phyloP scores from a whole-genome alignment of 1,140 invertebrate genomes.

The Eumeta japonica region DNA sequence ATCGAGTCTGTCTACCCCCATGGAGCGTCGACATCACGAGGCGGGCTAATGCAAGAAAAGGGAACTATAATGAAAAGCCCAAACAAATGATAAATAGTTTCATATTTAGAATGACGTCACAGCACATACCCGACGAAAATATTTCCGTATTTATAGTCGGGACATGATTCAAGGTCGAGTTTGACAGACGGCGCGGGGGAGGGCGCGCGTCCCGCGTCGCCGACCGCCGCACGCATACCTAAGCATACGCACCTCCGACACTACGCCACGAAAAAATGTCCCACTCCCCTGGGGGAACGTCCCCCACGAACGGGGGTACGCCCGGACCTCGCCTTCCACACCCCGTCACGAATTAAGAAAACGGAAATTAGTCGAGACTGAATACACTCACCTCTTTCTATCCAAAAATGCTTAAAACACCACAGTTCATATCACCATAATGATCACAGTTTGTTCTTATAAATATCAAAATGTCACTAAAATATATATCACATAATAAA shows the following conservation, averaged over 20 bases:
- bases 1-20: too few species aligned
- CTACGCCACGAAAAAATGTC: slow-evolving; percentile 40
- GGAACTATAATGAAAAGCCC: too few species aligned
- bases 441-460: slow-evolving; percentile 56
- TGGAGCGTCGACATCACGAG: too few species aligned
- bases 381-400: slow-evolving; percentile 41
- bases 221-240: too few species aligned
- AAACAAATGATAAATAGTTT: slow-evolving; percentile 20
- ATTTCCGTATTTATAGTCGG: slow-evolving; percentile 52
- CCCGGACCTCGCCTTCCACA: slow-evolving; percentile 17
- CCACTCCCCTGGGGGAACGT: slow-evolving; percentile 14
- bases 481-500: slow-evolving; percentile 52
- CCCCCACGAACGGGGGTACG: slow-evolving; percentile 12
- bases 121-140: slow-evolving; percentile 31
- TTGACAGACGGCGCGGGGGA: slow-evolving; percentile 31
- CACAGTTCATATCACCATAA: slow-evolving; percentile 46
- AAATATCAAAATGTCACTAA: slow-evolving; percentile 44
- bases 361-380: too few species aligned
- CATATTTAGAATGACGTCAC: slow-evolving; percentile 15
- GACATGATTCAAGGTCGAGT: slow-evolving; percentile 40
- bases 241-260: too few species aligned
- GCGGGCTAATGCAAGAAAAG: too few species aligned
- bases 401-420: slow-evolving; percentile 41
- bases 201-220: too few species aligned
- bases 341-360: slow-evolving; percentile 27